Evolutionary conservation across 2,797 vertebrate species (phyloP).

Genomic region (Myiotriccus ornatus): DNA sequence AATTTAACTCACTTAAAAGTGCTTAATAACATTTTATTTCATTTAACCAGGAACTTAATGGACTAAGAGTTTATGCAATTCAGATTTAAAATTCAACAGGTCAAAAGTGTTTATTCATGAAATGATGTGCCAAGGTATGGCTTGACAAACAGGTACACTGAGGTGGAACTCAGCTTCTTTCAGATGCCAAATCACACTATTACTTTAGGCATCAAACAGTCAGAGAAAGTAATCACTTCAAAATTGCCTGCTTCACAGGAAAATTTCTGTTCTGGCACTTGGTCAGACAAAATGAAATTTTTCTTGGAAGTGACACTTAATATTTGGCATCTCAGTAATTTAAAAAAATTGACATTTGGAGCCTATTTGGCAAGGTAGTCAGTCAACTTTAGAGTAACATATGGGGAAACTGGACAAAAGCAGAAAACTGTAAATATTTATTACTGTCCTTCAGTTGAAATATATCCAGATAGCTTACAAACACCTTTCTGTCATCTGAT

Average conservation of each 20-base stretch:
- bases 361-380: neutral
- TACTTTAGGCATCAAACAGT: neutral
- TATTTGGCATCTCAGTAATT: neutral
- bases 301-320: neutral
- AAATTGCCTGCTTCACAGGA: neutral
- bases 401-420: neutral
- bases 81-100: neutral
- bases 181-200: neutral
- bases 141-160: neutral
- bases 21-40: neutral
- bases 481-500: neutral
- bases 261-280: neutral
- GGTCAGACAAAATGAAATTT: neutral
- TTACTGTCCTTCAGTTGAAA: neutral
- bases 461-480: neutral
- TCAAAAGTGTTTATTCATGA: neutral
- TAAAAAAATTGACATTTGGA: neutral
- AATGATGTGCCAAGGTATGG: neutral
- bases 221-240: neutral
- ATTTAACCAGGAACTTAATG: neutral
- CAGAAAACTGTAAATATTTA: constrained; percentile 7
- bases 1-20: neutral
- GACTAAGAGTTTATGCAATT: neutral
- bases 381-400: neutral
- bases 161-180: neutral